Evolutionary conservation across 1,140 invertebrate genomes (phyloP), one percentile per base, ranked within the genome.

Genomic region (Nautilus pompilius): DNA sequence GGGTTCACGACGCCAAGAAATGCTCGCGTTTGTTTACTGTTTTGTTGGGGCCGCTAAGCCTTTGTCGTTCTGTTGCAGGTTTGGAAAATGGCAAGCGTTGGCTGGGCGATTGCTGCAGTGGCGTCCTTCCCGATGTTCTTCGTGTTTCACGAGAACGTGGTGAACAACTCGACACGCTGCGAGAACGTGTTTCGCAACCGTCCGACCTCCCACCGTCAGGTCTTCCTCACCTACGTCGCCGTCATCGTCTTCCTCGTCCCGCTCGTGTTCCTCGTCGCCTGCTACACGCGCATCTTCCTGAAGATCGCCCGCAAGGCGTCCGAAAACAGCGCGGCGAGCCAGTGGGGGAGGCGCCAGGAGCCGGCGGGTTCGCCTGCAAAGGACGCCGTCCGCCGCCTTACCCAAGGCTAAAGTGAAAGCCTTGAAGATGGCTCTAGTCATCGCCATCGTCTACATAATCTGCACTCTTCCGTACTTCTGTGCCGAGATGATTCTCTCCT

Each of bases 371-470:
- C 75, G 75, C 17, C 67, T 80, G 5, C 78, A 79, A 65, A 79
- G 75, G 51, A 80, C 78, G 0, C 67, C 64, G 0, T 76, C 77
- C 1, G 74, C 69, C 4, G 77, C 81, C 2, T 64, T 84, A 8
- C 78, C 75, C 22, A 75, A 70, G 58, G 82, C 82, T 0, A 83
- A 82, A 64, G 71, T 79, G 2, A 84, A 84, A 66, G 83, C 82
- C 0, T 60, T 84, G 26, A 80, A 78, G 59, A 81, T 84, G 79
- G 81, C 82, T 0, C 66, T 78, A n/a, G 80, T 82, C 6, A 83
- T 84, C n/a, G 76, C 80, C 1, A 24, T 60, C 2, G 69, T 71
- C 17, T 84, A 80, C 68, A 71, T 82, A 20, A 46, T 81, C 0
- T 82, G 79, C 62, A 72, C 71, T 3, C 24, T 78, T 53, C 82